These are phyloP conservation scores for Papilio elwesi DNA, from an alignment of 2,888 invertebrate genomes.

Conservation along the genomic window DNA sequence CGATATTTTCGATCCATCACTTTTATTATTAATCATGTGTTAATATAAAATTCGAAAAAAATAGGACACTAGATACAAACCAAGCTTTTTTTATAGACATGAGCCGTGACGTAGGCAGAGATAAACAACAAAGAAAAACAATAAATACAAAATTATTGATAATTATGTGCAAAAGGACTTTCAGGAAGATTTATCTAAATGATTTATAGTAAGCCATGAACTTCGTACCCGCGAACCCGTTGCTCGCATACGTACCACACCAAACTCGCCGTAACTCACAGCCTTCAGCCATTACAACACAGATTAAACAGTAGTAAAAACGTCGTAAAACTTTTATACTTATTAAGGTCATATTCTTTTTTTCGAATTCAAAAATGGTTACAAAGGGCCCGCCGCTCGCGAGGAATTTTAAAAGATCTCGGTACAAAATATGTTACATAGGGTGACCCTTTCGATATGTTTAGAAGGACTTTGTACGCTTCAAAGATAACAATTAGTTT, in stretches of 20 bases:
- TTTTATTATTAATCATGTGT: no score
- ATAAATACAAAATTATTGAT: neutral
- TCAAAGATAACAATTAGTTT: constrained; percentile 44
- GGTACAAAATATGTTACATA: constrained; percentile 61
- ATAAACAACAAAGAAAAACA: no score
- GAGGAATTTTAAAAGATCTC: constrained; percentile 58
- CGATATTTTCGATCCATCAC: neutral
- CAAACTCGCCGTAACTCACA: constrained; percentile 63
- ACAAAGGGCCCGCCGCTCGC: constrained; percentile 69
- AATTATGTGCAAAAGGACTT: neutral
- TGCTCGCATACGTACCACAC: neutral
- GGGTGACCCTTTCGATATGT: neutral
- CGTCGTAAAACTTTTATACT: constrained; percentile 75
- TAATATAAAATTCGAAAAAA: no score
- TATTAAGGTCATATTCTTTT: constrained; percentile 69
- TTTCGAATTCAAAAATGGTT: constrained; percentile 71
- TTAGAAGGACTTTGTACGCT: neutral
- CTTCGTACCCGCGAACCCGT: constrained; percentile 21
- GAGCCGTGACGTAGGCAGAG: no score
- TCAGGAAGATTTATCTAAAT: constrained; percentile 25
- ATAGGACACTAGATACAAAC: no score
- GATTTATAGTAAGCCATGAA: constrained; percentile 15
- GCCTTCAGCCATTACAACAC: constrained; percentile 62
- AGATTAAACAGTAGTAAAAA: constrained; percentile 82
- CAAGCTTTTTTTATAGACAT: no score